A percentile compares a stretch with the other conserved stretches of the same genome.
These are phyloP conservation scores for Danio kyathit DNA, from an alignment of 2,797 vertebrate species.

Conservation along the genomic window DNA sequence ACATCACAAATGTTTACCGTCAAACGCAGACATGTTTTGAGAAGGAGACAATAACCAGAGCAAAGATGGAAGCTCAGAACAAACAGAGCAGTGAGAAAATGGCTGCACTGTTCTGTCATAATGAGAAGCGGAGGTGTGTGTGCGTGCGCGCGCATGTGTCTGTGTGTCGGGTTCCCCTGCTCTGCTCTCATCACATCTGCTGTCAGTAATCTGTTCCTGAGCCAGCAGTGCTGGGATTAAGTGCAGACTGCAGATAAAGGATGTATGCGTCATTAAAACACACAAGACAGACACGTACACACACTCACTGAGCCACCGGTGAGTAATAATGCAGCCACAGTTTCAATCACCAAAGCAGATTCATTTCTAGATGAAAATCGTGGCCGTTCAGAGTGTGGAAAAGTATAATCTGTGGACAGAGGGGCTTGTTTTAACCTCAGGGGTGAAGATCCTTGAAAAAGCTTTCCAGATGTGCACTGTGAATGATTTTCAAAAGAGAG, in stretches of 20 bases:
- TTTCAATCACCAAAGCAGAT: constrained; percentile 10
- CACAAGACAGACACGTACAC: constrained; percentile 65
- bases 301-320: constrained; percentile 63
- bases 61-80: constrained; percentile 51
- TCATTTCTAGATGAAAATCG: constrained; percentile 47
- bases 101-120: constrained; percentile 60
- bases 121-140: constrained; percentile 56
- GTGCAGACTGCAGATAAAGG: constrained; percentile 77
- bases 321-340: constrained; percentile 39
- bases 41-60: constrained; percentile 58
- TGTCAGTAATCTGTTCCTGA: constrained; percentile 82
- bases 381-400: constrained; percentile 55
- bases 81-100: constrained; percentile 53
- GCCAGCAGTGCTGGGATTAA: constrained; percentile 82
- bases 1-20: constrained; percentile 56
- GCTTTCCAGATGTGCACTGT: not conserved
- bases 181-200: constrained; percentile 76
- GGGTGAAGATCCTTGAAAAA: not conserved
- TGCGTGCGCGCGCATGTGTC: constrained; percentile 43
- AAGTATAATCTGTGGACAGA: constrained; percentile 51
- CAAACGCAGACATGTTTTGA: constrained; percentile 58
- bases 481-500: not conserved
- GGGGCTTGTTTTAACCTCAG: constrained; percentile 34
- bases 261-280: constrained; percentile 81
- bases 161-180: constrained; percentile 52